These are phyloP conservation scores for Meandrusa payeni DNA, from an alignment of 2,888 invertebrate genomes.

Conservation along the genomic window DNA sequence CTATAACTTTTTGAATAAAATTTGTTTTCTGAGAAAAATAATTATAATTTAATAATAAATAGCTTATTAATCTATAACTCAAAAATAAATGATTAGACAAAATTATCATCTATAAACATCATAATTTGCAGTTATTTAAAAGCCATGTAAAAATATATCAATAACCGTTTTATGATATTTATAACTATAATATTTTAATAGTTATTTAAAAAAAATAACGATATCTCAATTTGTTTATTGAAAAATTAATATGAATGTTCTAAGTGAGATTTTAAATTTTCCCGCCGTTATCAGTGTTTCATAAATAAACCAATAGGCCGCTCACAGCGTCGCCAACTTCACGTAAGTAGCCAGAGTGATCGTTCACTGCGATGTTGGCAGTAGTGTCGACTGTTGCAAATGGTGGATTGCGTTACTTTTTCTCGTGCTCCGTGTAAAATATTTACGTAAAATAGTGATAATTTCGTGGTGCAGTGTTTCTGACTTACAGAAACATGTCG, in stretches of 20 bases:
- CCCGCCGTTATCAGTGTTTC: slow-evolving; percentile 49
- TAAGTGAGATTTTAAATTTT: slow-evolving; percentile 44
- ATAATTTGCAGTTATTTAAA: too few relatives aligned
- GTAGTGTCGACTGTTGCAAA: slow-evolving; percentile 78
- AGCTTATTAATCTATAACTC: too few relatives aligned
- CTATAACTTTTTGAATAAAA: too few relatives aligned
- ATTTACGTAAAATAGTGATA: slow-evolving; percentile 81
- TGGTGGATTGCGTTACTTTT: slow-evolving; percentile 81
- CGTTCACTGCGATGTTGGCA: slow-evolving; percentile 66
- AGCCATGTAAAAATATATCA: too few relatives aligned
- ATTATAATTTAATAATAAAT: too few relatives aligned
- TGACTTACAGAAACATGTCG: slow-evolving; percentile 79
- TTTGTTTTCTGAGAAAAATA: too few relatives aligned
- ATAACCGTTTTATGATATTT: too few relatives aligned
- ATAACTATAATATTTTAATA: too few relatives aligned
- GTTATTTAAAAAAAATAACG: too few relatives aligned
- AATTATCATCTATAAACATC: too few relatives aligned
- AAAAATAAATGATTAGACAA: too few relatives aligned
- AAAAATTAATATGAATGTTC: background rate
- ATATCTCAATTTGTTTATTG: too few relatives aligned
- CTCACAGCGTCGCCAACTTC: slow-evolving; percentile 54
- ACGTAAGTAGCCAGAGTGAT: slow-evolving; percentile 62
- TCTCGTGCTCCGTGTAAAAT: slow-evolving; percentile 81
- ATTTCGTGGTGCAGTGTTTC: slow-evolving; percentile 77
- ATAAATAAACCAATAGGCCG: slow-evolving; percentile 67